Evolutionary conservation across 2,888 invertebrate genomes (phyloP).

Genomic region (Leptinotarsa haldemani): DNA sequence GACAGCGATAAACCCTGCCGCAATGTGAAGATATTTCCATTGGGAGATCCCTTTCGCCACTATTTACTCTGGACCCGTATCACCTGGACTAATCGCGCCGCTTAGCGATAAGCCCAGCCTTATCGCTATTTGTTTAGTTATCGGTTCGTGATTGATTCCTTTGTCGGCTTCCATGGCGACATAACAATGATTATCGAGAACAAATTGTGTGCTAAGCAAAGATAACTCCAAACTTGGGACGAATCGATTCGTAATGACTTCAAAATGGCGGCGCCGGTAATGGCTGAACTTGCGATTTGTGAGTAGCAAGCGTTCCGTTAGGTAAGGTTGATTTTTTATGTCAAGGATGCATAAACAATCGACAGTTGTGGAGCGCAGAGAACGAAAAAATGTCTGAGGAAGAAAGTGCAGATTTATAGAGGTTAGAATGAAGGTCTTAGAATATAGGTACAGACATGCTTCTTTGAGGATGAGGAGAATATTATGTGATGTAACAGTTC

Average conservation of each 20-base stretch:
- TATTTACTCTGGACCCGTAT: slow-evolving; percentile 48
- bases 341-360: slow-evolving; percentile 10
- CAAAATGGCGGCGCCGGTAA: slow-evolving; percentile 38
- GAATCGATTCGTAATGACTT: slow-evolving; percentile 28
- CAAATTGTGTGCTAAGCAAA: slow-evolving; percentile 57
- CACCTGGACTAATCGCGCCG: slow-evolving; percentile 56
- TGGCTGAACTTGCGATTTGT: slow-evolving; percentile 21
- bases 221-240: slow-evolving; percentile 39
- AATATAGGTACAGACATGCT: no score
- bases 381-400: not conserved
- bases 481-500: no score
- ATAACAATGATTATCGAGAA: slow-evolving; percentile 58
- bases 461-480: no score
- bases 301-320: not conserved
- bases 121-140: slow-evolving; percentile 59
- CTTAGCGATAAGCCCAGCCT: slow-evolving; percentile 54
- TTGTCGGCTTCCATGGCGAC: slow-evolving; percentile 63
- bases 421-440: not conserved
- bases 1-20: slow-evolving; percentile 13
- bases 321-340: not conserved
- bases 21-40: slow-evolving; percentile 34
- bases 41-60: slow-evolving; percentile 40
- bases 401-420: not conserved
- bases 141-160: slow-evolving; percentile 61
- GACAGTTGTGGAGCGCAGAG: not conserved